Evolutionary conservation across 2,888 invertebrate genomes (phyloP).

Genomic region (Globia sparganii): DNA sequence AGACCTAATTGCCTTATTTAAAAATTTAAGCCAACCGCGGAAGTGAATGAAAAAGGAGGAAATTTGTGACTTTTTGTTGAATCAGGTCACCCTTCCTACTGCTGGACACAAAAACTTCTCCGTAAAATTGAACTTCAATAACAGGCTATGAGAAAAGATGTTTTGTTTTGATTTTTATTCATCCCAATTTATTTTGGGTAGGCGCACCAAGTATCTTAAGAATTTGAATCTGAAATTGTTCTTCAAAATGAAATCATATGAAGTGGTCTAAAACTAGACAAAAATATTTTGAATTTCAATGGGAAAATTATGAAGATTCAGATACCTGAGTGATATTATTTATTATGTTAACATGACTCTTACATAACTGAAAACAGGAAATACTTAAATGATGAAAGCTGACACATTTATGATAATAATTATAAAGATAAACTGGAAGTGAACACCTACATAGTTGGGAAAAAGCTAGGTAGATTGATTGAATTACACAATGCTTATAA

Average conservation of each 20-base stretch:
- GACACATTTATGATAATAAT: neutral
- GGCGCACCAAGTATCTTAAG: neutral
- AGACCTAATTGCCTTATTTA: neutral
- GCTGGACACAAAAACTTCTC: neutral
- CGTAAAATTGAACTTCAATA: neutral
- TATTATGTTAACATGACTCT: neutral
- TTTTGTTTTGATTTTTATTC: neutral
- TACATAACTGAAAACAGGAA: neutral
- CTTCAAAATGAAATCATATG: neutral
- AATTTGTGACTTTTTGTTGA: neutral
- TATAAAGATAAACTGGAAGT: too few relatives aligned
- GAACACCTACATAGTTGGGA: too few relatives aligned
- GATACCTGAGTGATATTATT: neutral
- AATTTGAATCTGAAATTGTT: neutral
- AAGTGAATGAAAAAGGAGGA: neutral
- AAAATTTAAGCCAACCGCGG: neutral
- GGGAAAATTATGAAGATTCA: neutral
- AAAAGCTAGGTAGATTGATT: too few relatives aligned
- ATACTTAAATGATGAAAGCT: neutral
- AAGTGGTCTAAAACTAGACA: conserved; percentile 5
- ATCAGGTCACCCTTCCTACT: neutral
- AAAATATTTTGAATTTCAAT: conserved; percentile 7
- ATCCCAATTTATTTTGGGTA: neutral
- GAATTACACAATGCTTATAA: too few relatives aligned
- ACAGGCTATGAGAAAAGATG: neutral